phyloP scores from a whole-genome alignment of 2,797 vertebrate genomes.

The Alfaro cultratus region DNA sequence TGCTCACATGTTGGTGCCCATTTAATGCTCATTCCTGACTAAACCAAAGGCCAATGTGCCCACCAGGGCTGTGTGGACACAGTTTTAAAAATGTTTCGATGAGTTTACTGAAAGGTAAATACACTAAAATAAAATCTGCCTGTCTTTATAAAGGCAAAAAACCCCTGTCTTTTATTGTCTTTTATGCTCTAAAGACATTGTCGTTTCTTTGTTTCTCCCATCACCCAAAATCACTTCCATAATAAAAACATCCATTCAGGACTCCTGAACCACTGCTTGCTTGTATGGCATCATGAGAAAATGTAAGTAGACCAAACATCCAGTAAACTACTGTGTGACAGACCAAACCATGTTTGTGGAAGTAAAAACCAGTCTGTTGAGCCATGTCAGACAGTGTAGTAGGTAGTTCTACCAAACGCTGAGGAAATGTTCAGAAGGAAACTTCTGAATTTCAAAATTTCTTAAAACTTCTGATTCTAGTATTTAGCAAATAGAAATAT shows the following conservation, averaged over 20 bases:
- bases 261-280: neutral
- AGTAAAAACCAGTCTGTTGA: neutral
- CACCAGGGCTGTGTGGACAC: conserved; percentile 4
- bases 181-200: neutral
- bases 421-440: neutral
- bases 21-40: conserved; percentile 47
- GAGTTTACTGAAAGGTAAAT: conserved; percentile 21
- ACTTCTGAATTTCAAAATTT: neutral
- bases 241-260: neutral
- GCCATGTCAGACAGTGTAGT: neutral
- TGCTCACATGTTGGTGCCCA: neutral
- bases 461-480: neutral
- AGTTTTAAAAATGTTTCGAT: conserved; percentile 16
- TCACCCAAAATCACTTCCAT: neutral
- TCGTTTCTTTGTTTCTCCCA: neutral
- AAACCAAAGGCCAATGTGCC: conserved; percentile 65
- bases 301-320: neutral
- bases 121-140: conserved; percentile 24
- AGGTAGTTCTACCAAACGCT: neutral
- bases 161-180: neutral
- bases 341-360: neutral
- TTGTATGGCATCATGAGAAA: neutral
- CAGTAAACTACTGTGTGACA: neutral
- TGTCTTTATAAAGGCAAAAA: conserved; percentile 6
- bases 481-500: neutral